A percentile compares a stretch with the other conserved stretches of the same genome.
phyloP scores from a whole-genome alignment of 2,113 vertebrate species.

The Gopherus flavomarginatus region DNA sequence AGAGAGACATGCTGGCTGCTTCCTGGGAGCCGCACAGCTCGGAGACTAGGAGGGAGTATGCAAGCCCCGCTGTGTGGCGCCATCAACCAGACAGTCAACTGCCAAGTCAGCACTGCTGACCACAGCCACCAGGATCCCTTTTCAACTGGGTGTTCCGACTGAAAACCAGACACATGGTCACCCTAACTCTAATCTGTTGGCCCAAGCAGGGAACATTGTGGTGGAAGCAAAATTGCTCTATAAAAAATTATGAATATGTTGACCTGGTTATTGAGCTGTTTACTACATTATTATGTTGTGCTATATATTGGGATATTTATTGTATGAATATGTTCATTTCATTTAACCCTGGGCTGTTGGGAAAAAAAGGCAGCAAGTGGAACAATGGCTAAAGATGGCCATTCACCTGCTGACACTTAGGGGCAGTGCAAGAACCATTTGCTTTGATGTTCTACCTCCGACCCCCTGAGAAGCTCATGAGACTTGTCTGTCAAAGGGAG shows the following conservation, averaged over 20 bases:
- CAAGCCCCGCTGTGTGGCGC: no score
- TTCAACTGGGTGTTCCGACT: no score
- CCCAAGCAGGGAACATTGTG: background rate
- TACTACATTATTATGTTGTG: background rate
- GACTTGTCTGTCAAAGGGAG: background rate
- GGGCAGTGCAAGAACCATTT: background rate
- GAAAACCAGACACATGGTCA: no score
- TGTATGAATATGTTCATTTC: background rate
- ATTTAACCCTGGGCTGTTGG: background rate
- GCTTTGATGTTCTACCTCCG: background rate
- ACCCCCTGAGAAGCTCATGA: background rate
- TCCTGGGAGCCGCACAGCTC: no score
- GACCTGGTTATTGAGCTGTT: background rate
- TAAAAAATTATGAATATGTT: background rate
- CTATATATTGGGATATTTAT: background rate
- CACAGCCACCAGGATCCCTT: no score
- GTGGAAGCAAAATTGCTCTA: fast-evolving
- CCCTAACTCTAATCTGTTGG: background rate
- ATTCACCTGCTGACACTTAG: background rate
- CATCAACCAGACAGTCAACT: no score
- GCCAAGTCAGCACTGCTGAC: no score
- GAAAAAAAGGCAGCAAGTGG: background rate
- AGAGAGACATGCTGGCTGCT: no score
- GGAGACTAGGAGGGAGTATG: no score
- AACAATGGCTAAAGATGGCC: background rate